Evolutionary conservation across 2,113 vertebrate species (phyloP), one percentile per base, ranked within the genome.

Genomic region (Esox niger): DNA sequence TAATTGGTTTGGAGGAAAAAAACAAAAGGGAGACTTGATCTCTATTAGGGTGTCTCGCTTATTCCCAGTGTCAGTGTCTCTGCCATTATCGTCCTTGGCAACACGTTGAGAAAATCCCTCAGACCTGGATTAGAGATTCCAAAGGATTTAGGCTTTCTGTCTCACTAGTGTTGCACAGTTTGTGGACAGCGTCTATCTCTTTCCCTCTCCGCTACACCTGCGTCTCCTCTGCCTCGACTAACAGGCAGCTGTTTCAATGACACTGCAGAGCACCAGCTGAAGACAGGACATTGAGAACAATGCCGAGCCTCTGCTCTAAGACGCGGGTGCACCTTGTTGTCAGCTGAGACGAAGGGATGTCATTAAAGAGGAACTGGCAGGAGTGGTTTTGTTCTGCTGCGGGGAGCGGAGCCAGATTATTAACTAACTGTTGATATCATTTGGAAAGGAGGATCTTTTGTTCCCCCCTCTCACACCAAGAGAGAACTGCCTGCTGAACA

Each of bases 91-190:
- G 27, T 56, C 75, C 66, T 4, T 66, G 52, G 74, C 68, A 25
- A 69, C 74, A 70, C 63, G 73, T 81, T 76, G 47, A 68, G 78
- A 70, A 92, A 96, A 95, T 94, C 95, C 93, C 78, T 73, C 31
- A 0, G 84, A 85, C 87, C 79, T 76, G 94, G 95, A 95, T 97
- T 95, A 96, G 78, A 23, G 59, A 82, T 68, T 78, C 64, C 70
- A 68, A 81, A 83, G 92, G 95, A 93, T 94, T 95, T 94, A 91
- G 88, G 86, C 84, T 91, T 90, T 88, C 84, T 84, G 70, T 86
- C 88, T 62, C 79, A 85, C 92, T 90, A 85, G 90, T 89, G 87
- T 81, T 81, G 70, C 78, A 65, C 74, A 68, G 67, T 71, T 68
- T 54, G 77, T 71, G 70, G 59, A 83, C 79, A 56, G 65, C 26